phyloP scores from a whole-genome alignment of 2,113 vertebrate species.

The Turdus rufiventris region DNA sequence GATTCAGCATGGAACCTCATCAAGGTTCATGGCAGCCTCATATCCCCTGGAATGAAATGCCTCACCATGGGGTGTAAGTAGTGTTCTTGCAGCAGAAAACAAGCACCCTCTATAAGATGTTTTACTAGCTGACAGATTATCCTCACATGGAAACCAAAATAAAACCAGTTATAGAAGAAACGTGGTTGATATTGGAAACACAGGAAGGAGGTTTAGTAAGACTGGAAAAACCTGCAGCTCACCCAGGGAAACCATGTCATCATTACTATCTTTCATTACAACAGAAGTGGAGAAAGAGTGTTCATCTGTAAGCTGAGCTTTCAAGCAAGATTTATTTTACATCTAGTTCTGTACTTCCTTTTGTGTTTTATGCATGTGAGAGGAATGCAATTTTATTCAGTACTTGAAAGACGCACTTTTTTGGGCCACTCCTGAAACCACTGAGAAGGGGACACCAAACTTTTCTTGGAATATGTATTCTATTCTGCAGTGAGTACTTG shows the following conservation, averaged over 20 bases:
- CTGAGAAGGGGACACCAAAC: background rate
- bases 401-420: background rate
- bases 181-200: background rate
- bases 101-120: background rate
- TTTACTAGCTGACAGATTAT: background rate
- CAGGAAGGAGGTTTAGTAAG: background rate
- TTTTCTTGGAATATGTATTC: background rate
- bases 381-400: background rate
- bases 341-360: background rate
- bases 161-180: background rate
- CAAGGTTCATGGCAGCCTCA: background rate
- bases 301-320: background rate
- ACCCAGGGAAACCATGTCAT: background rate
- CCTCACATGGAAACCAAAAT: background rate
- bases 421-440: background rate
- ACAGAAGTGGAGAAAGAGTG: background rate
- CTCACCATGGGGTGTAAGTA: background rate
- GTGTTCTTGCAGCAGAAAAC: background rate
- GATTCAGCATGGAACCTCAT: background rate
- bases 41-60: background rate
- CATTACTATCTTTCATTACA: background rate
- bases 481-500: background rate
- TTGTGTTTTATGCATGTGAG: background rate
- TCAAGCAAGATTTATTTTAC: background rate
- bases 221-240: background rate